Conservation (phyloP, 2,113 vertebrate genomes). For the Tor tambroides region DNA sequence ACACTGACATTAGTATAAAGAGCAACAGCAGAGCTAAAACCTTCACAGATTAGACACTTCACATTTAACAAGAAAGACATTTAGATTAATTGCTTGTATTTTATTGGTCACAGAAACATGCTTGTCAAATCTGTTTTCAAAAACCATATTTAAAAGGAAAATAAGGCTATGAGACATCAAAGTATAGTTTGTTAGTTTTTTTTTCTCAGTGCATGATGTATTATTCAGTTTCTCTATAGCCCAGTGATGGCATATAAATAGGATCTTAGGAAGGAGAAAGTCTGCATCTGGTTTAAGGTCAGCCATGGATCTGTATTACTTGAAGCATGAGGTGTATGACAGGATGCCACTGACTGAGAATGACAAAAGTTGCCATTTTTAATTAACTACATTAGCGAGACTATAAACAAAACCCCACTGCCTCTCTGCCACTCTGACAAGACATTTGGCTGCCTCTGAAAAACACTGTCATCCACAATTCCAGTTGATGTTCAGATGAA, state of each 20-base stretch:
- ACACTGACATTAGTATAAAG: constrained; percentile 42
- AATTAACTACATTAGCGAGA: constrained; percentile 33
- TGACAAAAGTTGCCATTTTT: neutral
- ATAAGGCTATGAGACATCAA: neutral
- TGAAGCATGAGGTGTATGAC: neutral
- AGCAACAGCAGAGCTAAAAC: neutral
- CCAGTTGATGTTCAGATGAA: neutral
- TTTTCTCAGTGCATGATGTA: neutral
- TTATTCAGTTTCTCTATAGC: neutral
- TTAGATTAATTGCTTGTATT: neutral
- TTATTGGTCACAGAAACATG: neutral
- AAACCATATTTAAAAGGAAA: neutral
- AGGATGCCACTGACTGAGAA: neutral
- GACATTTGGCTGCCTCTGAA: constrained; percentile 28
- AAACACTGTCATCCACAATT: constrained; percentile 13
- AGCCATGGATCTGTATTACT: neutral
- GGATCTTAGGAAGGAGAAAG: neutral
- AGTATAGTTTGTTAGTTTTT: neutral
- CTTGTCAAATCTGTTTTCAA: neutral
- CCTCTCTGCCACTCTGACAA: constrained; percentile 3
- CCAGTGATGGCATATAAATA: neutral
- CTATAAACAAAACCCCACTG: constrained; percentile 28
- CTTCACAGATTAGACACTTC: neutral
- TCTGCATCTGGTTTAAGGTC: neutral
- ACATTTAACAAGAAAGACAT: neutral